Conservation (phyloP, 2,888 invertebrate species). For the Pycnomerus fuliginosus region DNA sequence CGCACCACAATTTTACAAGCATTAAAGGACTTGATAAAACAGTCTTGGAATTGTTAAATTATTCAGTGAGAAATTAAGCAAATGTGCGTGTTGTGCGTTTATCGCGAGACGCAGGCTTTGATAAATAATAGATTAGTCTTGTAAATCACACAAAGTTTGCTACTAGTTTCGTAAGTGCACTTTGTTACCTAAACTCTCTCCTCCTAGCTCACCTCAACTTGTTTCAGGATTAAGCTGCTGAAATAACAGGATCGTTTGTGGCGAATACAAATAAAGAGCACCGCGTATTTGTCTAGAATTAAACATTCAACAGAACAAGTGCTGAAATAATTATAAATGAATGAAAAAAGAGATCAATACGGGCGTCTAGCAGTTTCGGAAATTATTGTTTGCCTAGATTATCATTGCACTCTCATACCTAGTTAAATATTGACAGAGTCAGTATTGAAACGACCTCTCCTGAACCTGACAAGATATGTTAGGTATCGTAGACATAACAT, state of each 20-base stretch:
- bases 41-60: too few relatives aligned
- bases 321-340: too few relatives aligned
- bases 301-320: constrained; percentile 11
- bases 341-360: too few relatives aligned
- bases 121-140: constrained; percentile 49
- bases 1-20: too few relatives aligned
- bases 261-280: constrained; percentile 18
- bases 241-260: constrained; percentile 22
- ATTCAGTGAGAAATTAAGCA: constrained; percentile 44
- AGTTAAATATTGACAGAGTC: too few relatives aligned
- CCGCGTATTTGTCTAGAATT: constrained; percentile 7
- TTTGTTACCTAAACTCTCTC: constrained; percentile 25
- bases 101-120: constrained; percentile 47
- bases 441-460: background rate
- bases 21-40: too few relatives aligned
- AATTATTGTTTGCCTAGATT: too few relatives aligned
- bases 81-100: constrained; percentile 45
- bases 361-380: too few relatives aligned
- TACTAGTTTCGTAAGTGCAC: constrained; percentile 22
- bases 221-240: constrained; percentile 18
- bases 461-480: background rate
- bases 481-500: constrained; percentile 3
- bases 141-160: constrained; percentile 38
- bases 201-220: constrained; percentile 13
- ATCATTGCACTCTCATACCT: too few relatives aligned